These are phyloP conservation scores for Eupithecia pulchellata DNA, from an alignment of 2,888 invertebrate genomes.

Conservation along the genomic window DNA sequence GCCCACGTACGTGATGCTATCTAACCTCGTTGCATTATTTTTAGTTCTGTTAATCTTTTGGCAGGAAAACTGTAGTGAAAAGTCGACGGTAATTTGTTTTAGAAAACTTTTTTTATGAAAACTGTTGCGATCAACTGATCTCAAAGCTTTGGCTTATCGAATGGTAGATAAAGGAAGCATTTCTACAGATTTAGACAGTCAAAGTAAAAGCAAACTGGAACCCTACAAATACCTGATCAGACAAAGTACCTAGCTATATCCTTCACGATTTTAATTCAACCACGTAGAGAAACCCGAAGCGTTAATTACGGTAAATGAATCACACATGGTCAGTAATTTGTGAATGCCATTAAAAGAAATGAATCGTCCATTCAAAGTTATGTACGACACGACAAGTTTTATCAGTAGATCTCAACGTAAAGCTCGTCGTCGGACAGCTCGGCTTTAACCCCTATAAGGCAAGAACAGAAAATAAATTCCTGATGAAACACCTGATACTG, in stretches of 20 bases:
- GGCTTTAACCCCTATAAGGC: not conserved
- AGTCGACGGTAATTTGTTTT: not conserved
- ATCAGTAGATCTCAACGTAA: not conserved
- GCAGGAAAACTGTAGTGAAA: not conserved
- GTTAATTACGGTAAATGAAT: not conserved
- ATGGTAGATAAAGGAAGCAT: not conserved
- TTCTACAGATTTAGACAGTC: not conserved
- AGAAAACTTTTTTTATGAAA: not conserved
- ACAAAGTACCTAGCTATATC: no score
- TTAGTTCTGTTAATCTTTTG: slow-evolving; percentile 2
- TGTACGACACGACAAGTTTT: not conserved
- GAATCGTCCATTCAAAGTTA: not conserved
- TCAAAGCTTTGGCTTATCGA: not conserved
- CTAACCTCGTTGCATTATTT: slow-evolving; percentile 14
- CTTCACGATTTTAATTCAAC: not conserved
- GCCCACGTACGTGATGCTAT: slow-evolving; percentile 1
- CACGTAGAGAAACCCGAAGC: not conserved
- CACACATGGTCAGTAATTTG: not conserved
- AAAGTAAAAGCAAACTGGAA: no score
- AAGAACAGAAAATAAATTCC: not conserved
- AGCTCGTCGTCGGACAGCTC: not conserved
- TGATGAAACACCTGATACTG: not conserved
- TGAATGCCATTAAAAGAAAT: not conserved
- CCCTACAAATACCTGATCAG: not conserved
- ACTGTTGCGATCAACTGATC: not conserved